These are phyloP conservation scores for Drosophila truncata DNA, from an alignment of 1,140 invertebrate genomes.

Conservation along the genomic window DNA sequence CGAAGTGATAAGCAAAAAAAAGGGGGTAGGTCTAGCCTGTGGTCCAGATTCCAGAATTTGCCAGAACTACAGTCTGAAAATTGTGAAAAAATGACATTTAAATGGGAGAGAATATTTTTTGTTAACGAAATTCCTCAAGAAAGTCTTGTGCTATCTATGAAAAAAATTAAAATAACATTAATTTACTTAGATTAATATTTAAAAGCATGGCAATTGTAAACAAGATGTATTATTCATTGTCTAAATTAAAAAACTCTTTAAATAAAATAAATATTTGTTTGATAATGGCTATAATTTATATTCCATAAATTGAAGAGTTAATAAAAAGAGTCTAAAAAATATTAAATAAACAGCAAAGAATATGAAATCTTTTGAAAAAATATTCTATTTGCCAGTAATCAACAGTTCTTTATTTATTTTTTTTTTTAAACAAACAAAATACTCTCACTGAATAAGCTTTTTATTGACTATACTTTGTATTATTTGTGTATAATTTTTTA, in stretches of 20 bases:
- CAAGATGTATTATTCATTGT: not conserved
- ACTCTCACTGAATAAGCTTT: not conserved
- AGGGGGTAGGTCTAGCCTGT: conserved; percentile 4
- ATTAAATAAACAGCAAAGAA: not conserved
- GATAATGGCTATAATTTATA: too few relatives aligned
- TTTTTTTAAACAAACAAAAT: not conserved
- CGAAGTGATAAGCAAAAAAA: conserved; percentile 25
- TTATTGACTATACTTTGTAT: not conserved
- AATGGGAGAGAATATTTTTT: not conserved
- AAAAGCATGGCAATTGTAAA: not conserved
- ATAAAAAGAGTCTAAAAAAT: not conserved
- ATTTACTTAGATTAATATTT: too few relatives aligned
- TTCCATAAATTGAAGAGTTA: not conserved
- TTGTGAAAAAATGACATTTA: conserved; percentile 2
- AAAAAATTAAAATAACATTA: too few relatives aligned
- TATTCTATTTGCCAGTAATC: not conserved
- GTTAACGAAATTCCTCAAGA: too few relatives aligned
- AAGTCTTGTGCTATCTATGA: not conserved
- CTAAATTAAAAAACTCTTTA: not conserved
- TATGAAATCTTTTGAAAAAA: not conserved
- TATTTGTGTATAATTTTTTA: not conserved
- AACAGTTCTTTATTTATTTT: too few relatives aligned
- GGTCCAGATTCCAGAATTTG: conserved; percentile 11
- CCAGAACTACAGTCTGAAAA: conserved; percentile 27
- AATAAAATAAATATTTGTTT: not conserved